These are phyloP conservation scores for Saccostrea cuccullata DNA, from an alignment of 1,140 invertebrate genomes.

Conservation along the genomic window DNA sequence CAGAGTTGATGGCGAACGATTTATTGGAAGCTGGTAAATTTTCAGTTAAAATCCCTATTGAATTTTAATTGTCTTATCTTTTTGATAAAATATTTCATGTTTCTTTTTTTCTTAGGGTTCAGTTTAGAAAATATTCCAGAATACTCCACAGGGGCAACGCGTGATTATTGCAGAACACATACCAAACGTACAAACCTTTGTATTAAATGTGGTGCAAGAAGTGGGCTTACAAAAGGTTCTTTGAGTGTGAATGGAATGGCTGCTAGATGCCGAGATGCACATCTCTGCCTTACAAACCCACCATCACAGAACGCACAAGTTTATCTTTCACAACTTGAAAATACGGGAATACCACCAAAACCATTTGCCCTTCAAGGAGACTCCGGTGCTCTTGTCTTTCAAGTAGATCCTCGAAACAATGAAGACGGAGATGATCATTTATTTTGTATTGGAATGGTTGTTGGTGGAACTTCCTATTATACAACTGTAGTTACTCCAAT, in stretches of 20 bases:
- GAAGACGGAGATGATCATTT: neutral
- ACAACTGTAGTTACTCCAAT: neutral
- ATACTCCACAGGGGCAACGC: neutral
- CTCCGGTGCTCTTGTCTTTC: neutral
- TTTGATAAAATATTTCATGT: too few relatives aligned
- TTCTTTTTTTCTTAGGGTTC: neutral
- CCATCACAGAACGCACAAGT: neutral
- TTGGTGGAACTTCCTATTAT: neutral
- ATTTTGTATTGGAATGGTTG: neutral
- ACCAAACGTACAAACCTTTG: neutral
- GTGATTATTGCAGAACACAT: neutral
- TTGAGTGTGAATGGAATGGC: neutral
- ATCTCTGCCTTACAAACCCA: neutral
- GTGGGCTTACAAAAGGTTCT: neutral
- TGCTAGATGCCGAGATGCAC: neutral
- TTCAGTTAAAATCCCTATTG: neutral
- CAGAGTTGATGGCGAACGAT: neutral
- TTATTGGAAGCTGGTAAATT: neutral
- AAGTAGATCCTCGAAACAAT: neutral
- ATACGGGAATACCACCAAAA: neutral
- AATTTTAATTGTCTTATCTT: too few relatives aligned
- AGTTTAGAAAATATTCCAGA: neutral
- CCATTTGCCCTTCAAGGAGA: neutral
- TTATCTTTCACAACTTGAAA: neutral
- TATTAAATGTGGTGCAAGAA: neutral